Evolutionary conservation across 2,888 invertebrate species (phyloP), one percentile per base, ranked within the genome.

Genomic region (Spatulosminthurus flaviceps): DNA sequence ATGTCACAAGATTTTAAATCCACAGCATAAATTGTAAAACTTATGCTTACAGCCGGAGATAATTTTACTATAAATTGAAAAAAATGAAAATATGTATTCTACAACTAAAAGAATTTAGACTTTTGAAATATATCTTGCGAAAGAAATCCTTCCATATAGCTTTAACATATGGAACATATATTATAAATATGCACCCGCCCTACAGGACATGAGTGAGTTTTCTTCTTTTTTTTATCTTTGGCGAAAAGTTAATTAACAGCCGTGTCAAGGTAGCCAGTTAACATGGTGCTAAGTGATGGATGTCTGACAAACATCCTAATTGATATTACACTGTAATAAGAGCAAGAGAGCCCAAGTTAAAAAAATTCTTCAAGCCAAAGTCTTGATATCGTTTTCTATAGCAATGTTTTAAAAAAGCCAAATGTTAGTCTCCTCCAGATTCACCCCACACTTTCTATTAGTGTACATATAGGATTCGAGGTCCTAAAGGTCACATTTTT

Each of bases 271-370:
- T 42, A 73, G 60, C 82, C 82, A 81, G 83, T 83, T 83, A 83
- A 79, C 81, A 80, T 79, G 69, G 81, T 81, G 82, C 72, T 61
- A 81, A 76, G 77, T 82, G 83, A 83, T 81, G 73, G 81, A 81
- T 82, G 78, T 71, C 60, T 82, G 81, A 83, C 81, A 83, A 81
- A 79, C 77, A 79, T 83, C 43, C 73, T 64, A 75, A 79, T 73
- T 82, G 79, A 78, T 61, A 78, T 78, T 71, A 24, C 61, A 60
- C 1, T 51, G 16, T 51, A 51, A n/a, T n/a, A n/a, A n/a, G n/a
- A n/a, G n/a, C 51, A 2, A n/a, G 19, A 2, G 51, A 19, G 16
- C 51, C 9, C 9, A 16, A 51, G 51, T 5, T 11, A 51, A 11
- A 19, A 11, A n/a, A 51, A 51, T 51, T 2, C 51, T 51, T 19